A percentile compares a stretch with the other conserved stretches of the same genome.
phyloP scores from a whole-genome alignment of 2,888 invertebrate species.

The Caenorhabditis japonica region DNA sequence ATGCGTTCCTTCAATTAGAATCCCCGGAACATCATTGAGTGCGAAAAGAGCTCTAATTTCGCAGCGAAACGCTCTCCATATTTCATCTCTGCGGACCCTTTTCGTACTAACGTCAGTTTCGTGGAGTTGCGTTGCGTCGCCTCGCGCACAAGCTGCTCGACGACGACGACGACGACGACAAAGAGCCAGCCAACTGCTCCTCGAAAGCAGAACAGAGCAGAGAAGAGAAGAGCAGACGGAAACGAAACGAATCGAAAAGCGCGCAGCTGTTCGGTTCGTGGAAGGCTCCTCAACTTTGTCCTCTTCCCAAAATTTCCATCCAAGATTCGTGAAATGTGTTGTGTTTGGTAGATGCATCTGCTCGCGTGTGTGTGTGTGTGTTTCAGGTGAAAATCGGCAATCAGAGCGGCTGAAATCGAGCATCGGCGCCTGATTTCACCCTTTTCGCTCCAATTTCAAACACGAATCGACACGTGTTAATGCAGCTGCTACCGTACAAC shows the following conservation, averaged over 20 bases:
- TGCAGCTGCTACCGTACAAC: conserved; percentile 12
- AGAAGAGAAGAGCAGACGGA: background rate
- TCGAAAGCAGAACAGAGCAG: background rate
- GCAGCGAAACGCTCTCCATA: background rate
- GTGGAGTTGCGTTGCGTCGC: no score
- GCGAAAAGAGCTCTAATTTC: background rate
- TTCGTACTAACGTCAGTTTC: conserved; percentile 5
- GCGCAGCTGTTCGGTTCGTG: conserved; percentile 19
- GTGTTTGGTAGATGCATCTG: no score
- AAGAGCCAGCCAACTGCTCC: conserved; percentile 5
- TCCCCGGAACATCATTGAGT: no score
- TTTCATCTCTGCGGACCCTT: background rate
- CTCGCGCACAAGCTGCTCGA: background rate
- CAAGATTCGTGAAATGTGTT: no score
- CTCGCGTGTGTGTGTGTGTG: no score
- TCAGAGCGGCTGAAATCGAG: no score
- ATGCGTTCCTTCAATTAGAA: background rate
- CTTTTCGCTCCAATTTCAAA: background rate
- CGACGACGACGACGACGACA: no score
- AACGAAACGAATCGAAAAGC: no score
- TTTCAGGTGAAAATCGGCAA: no score
- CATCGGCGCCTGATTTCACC: no score
- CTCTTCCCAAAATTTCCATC: background rate
- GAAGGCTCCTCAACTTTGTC: conserved; percentile 3
- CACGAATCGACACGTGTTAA: background rate